These are phyloP conservation scores for Idaea dimidiata DNA, from an alignment of 2,888 invertebrate genomes.

Conservation along the genomic window DNA sequence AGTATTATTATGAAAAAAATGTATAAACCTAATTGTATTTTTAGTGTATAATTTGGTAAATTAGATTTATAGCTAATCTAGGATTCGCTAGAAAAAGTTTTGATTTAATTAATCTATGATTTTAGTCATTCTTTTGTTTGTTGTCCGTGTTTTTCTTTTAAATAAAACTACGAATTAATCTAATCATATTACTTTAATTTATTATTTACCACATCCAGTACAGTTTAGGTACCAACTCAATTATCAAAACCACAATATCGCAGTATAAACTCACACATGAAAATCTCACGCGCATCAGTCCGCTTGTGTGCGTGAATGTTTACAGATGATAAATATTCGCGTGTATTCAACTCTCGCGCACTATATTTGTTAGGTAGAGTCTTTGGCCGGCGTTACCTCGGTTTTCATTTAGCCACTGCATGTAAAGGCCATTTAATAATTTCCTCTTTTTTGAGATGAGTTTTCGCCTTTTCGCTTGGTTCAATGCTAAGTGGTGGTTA, in stretches of 20 bases:
- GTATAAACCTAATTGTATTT: too few species aligned
- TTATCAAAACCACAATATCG: constrained; percentile 33
- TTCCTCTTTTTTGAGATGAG: constrained; percentile 19
- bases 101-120: too few species aligned
- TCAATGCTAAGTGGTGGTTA: background rate
- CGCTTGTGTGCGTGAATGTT: constrained; percentile 50
- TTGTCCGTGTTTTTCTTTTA: too few species aligned
- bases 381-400: constrained; percentile 46
- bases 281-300: constrained; percentile 24
- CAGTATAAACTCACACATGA: constrained; percentile 35
- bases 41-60: too few species aligned
- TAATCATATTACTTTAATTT: too few species aligned
- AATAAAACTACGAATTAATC: too few species aligned
- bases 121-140: too few species aligned
- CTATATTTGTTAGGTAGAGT: constrained; percentile 61
- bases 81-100: too few species aligned
- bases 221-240: constrained; percentile 8
- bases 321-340: constrained; percentile 72
- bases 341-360: constrained; percentile 72
- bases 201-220: too few species aligned
- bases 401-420: constrained; percentile 33
- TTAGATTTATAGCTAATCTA: too few species aligned
- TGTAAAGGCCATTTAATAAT: constrained; percentile 29
- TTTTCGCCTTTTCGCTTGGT: background rate
- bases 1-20: too few species aligned